Base-by-base conservation (phyloP, 2,888 invertebrate species). In the Schizotus pectinicornis region DNA sequence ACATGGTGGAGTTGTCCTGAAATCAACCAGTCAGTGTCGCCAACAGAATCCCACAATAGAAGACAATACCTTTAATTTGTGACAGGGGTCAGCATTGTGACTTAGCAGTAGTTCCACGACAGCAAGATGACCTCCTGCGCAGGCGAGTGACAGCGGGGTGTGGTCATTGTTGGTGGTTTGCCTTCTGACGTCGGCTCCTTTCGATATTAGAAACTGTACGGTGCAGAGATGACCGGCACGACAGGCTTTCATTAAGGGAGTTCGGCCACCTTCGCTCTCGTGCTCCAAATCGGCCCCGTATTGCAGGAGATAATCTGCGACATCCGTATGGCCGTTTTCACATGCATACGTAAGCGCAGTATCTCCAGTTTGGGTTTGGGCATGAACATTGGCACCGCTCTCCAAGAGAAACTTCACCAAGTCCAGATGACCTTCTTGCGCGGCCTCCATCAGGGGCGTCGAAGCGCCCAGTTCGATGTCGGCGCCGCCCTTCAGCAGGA, bases 261-360 rank as follows among this genome's bases (percentile, higher is more conserved):
- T 99, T 71, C 97, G 86, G 3, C 98, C 98, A 6, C 76, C 98
- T 81, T 98, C 98, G 41, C 94, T 94, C 82, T 96, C 95, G 81
- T 96, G 96, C 81, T 98, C 96, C 74, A 98, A 81, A 80, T 93
- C 89, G 50, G 97, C 98, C 67, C 93, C 93, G 77, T 91, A 92
- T 65, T 93, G 91, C 65, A 98, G 83, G 56, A 99, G 84, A 60
- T 95, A 86, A 80, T 96, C 95, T 13, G 95, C 95, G 14, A 98
- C 96, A 82, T 97, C 96, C 0, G 96, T 96, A 82, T 98, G 98
- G 0, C 98, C 98, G 83, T 98, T 98, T 83, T 98, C 98, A 81
- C 96, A 96, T 50, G 98, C 98, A 82, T 98, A 97, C 55, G 96
- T 97, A 59, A 99, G 84, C 50, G 98, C 96, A 57, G 96, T 96